Evolutionary conservation across 92 coral and sea anemone species (phyloP), one percentile per base, ranked within the genome.

Genomic region (Palythoa heliodiscus): DNA sequence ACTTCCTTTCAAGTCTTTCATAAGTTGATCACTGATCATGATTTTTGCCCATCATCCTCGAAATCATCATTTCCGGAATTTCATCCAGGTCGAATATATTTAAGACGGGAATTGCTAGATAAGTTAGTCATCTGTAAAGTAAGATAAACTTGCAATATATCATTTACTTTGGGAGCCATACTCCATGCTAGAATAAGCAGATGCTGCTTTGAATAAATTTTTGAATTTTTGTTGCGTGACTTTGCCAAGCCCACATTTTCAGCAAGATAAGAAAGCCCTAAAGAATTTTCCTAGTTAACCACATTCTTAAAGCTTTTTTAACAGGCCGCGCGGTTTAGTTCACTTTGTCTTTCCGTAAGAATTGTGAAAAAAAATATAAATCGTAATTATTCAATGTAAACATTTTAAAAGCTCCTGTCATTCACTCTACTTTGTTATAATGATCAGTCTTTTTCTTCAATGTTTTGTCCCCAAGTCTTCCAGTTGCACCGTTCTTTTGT

Each of bases 191-290:
- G 67, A 54, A 23, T 24, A 38, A 11, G 63, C 22, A 53, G 66
- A 52, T 23, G 50, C 81, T 25, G 22, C 13, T 25, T 53, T 75
- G 38, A 53, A 75, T 75, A 24, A 50, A 17, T 71, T 50, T 22
- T 22, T 16, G 25, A 22, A 22, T 19, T 74, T 50, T 52, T 20
- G 66, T 75, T 75, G 47, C 80, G 80, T 75, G 80, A 75, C 80
- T 24, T 53, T 5, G 80, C 43, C 64, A 75, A 75, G 63, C 81
- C 81, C 79, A 23, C 63, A 52, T 50, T 14, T 47, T 74, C 55
- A 74, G 20, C 77, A 38, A 73, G 57, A 73, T 20, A 50, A 22
- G 37, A 22, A 47, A 22, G 3, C 1, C 11, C 29, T 37, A 29
- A 20, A 75, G 29, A 12, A 75, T 10, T 22, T 11, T 52, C 29